A percentile compares a stretch with the other conserved stretches of the same genome.
Conservation (phyloP, 2,888 invertebrate species). For the Tipula unca region DNA sequence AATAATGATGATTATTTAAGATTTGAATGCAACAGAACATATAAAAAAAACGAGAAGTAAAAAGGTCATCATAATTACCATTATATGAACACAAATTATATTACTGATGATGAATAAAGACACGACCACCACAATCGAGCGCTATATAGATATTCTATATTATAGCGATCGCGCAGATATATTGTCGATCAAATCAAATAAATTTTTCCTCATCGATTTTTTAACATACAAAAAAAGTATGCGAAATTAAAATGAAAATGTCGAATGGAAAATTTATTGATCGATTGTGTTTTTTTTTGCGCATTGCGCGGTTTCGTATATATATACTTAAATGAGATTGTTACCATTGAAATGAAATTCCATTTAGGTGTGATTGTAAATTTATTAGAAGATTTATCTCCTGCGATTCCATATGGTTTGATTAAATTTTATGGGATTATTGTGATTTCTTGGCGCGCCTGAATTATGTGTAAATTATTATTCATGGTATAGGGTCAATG, state of each 20-base stretch:
- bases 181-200: background rate
- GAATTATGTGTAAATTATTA: background rate
- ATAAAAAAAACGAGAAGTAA: background rate
- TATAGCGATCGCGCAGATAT: background rate
- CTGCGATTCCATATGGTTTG: background rate
- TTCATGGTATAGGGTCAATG: background rate
- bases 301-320: background rate
- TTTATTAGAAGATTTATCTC: background rate
- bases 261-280: background rate
- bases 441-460: background rate
- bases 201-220: background rate
- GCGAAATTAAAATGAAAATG: background rate
- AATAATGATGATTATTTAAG: background rate
- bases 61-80: constrained; percentile 14
- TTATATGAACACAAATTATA: background rate
- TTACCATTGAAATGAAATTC: constrained; percentile 14
- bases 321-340: background rate
- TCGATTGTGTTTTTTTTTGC: background rate
- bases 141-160: background rate
- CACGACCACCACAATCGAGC: background rate
- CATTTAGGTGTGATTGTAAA: constrained; percentile 14
- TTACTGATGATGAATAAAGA: constrained; percentile 4
- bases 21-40: background rate
- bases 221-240: background rate
- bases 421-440: background rate